phyloP scores from a whole-genome alignment of 2,113 vertebrate genomes.

The Mormyrus iriodes region DNA sequence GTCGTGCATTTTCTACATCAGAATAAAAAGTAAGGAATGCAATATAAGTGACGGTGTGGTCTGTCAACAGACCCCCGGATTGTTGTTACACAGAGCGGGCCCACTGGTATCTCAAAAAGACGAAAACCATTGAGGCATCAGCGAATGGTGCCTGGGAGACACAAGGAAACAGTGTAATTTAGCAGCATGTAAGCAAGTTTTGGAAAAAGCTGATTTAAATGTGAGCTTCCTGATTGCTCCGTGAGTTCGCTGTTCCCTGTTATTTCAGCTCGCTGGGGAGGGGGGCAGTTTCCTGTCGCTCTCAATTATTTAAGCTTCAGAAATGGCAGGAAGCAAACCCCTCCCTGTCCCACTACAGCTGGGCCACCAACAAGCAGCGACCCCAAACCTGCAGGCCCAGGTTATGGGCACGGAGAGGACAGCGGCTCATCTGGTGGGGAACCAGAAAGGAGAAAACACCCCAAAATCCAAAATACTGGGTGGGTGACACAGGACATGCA shows the following conservation, averaged over 20 bases:
- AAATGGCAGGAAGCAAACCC: neutral
- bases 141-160: neutral
- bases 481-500: neutral
- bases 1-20: neutral
- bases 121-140: neutral
- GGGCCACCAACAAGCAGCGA: neutral
- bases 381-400: neutral
- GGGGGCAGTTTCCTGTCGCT: neutral
- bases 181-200: no score
- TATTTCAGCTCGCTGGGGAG: neutral
- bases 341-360: neutral
- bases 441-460: neutral
- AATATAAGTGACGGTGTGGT: neutral
- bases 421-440: neutral
- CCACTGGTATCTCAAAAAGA: neutral
- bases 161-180: neutral
- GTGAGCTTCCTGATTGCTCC: neutral
- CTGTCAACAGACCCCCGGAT: neutral
- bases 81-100: neutral
- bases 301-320: neutral
- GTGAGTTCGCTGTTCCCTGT: neutral
- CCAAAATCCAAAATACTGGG: neutral
- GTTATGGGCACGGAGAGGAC: neutral
- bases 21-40: neutral
- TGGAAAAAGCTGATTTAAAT: neutral